Evolutionary conservation across 2,113 vertebrate species (phyloP).

Genomic region (Esox niger): DNA sequence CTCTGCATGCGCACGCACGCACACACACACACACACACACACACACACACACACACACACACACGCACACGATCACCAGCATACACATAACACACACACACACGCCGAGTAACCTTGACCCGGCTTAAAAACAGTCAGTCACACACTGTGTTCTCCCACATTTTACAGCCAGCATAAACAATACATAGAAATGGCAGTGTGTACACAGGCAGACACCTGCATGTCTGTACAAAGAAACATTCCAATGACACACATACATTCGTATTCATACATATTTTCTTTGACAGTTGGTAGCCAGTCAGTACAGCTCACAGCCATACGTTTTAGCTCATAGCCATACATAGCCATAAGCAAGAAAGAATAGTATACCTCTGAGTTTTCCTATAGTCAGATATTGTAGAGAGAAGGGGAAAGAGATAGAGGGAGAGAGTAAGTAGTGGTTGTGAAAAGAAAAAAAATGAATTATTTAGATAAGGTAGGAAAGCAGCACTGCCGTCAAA

Average conservation of each 20-base stretch:
- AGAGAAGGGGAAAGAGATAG: background rate
- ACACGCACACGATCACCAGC: background rate
- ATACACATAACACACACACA: background rate
- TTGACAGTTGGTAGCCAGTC: no score
- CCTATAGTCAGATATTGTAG: slow-evolving; percentile 56
- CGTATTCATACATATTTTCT: no score
- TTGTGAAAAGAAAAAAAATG: slow-evolving; percentile 11
- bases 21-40: background rate
- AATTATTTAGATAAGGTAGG: slow-evolving; percentile 18
- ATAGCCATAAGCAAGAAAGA: slow-evolving; percentile 42
- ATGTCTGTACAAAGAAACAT: slow-evolving; percentile 22
- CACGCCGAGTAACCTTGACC: slow-evolving; percentile 20
- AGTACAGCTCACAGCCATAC: slow-evolving; percentile 33
- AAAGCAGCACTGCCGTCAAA: slow-evolving; percentile 22
- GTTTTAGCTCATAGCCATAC: background rate
- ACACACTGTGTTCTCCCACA: background rate
- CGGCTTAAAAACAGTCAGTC: slow-evolving; percentile 8
- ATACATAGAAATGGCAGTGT: no score
- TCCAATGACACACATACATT: slow-evolving; percentile 15
- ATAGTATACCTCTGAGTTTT: slow-evolving; percentile 54
- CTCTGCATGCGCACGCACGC: slow-evolving; percentile 40
- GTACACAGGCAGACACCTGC: slow-evolving; percentile 41
- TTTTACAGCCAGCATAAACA: slow-evolving; percentile 39
- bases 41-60: background rate
- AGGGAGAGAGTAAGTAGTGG: slow-evolving; percentile 45